Base-by-base conservation (phyloP, 1,140 invertebrate genomes). In the Drosophila gunungcola region DNA sequence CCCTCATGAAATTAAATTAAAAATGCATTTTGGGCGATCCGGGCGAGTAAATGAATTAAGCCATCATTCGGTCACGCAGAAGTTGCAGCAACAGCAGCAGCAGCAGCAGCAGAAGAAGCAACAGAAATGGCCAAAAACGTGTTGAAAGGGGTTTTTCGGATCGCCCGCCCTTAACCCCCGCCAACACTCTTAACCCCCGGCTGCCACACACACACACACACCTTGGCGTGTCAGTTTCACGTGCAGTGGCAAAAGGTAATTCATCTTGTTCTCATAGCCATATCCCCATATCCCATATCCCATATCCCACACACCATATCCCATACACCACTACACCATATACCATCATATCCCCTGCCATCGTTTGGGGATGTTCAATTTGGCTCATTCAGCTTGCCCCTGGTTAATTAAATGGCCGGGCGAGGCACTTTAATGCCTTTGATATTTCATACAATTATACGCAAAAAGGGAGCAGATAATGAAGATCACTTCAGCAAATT, bases 181-280 rank as follows among this genome's bases (percentile, higher is more conserved):
- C n/a, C n/a, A 12, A 16, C 3, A 12, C 34, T n/a, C 49, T 16
- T 39, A 61, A 56, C 58, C 51, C 58, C 27, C 49, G 55, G 27
- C 11, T 4, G 12, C 38, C 38, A 10, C 34, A 13, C 48, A 34
- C 48, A 34, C 48, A 34, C 48, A 51, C 39, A 60, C 55, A 39
- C 39, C 57, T 78, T 88, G 84, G 83, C 83, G 83, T 88, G 83
- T 83, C 83, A 88, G 76, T 88, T 89, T 89, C 80, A 89, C 80
- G 84, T 88, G 84, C 84, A 89, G 77, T 88, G 84, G 84, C 84
- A 89, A 88, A 88, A 88, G 85, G 84, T 89, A 88, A 88, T 88
- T 89, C 84, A 88, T 88, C 84, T 88, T 88, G 72, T 88, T 83
- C 63, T 51, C 60, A 73, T 54, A 56, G 21, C 54, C 36, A 48